phyloP scores from a whole-genome alignment of 2,797 vertebrate species.

The Tapirus indicus region DNA sequence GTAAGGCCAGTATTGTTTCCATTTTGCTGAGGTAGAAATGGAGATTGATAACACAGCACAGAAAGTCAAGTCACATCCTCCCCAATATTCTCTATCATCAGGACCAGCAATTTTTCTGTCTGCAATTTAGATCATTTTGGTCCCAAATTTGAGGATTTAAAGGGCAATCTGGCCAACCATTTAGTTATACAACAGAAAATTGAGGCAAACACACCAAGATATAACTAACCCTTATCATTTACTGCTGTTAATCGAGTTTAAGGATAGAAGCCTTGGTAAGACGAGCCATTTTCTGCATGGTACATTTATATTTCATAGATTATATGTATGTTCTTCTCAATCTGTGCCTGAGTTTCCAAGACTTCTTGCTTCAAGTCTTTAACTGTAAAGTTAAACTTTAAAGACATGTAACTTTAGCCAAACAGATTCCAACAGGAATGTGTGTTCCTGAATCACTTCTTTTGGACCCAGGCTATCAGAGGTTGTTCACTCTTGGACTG shows the following conservation, averaged over 20 bases:
- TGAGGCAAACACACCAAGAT: background rate
- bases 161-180: background rate
- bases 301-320: background rate
- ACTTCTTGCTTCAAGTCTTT: background rate
- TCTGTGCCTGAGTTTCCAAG: slow-evolving; percentile 40
- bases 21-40: background rate
- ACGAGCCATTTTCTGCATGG: background rate
- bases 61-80: background rate
- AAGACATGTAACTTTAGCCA: background rate
- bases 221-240: background rate
- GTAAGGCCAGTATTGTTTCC: background rate
- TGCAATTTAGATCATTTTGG: slow-evolving; percentile 31
- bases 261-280: background rate
- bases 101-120: slow-evolving; percentile 3
- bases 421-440: slow-evolving; percentile 4
- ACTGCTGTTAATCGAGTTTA: background rate
- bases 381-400: too few species aligned
- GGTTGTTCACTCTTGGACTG: slow-evolving; percentile 5
- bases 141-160: slow-evolving; percentile 24
- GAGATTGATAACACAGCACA: background rate
- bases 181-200: slow-evolving; percentile 29
- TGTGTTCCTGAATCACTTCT: slow-evolving; percentile 22
- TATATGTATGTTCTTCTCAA: background rate
- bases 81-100: background rate
- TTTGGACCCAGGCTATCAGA: background rate